Conservation (phyloP, 92 coral and sea anemone genomes). For the Epizoanthus stellaris region DNA sequence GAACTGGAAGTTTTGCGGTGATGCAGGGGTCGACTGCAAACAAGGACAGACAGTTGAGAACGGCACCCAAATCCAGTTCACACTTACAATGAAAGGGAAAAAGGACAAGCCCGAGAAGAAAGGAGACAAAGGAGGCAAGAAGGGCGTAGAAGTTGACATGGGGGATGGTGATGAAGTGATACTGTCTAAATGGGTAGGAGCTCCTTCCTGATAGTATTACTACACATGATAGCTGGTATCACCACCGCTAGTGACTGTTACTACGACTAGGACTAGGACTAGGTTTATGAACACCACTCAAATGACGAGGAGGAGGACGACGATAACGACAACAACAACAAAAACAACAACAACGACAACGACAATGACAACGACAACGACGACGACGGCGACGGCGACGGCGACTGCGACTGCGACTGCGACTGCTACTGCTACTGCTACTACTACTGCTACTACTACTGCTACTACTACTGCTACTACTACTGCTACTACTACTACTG, state of each 20-base stretch:
- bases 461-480: no score
- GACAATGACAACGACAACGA: no score
- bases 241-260: neutral
- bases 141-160: neutral
- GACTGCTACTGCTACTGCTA: no score
- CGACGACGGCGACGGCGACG: no score
- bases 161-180: conserved; percentile 7
- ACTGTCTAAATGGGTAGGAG: conserved; percentile 23
- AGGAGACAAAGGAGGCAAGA: neutral
- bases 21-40: conserved; percentile 1
- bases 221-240: no score
- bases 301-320: no score
- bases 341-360: no score
- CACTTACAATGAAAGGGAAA: conserved; percentile 11
- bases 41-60: neutral
- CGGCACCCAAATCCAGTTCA: neutral
- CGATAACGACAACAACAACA: no score
- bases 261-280: neutral
- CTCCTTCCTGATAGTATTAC: neutral
- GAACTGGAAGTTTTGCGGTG: conserved; percentile 36
- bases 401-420: no score
- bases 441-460: no score
- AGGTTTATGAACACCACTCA: no score
- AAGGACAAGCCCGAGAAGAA: neutral
- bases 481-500: no score